Percentiles rank a stretch among this genome's conserved stretches.
Conservation (phyloP, 2,888 invertebrate genomes). For the Harpagoxenus sublaevis region DNA sequence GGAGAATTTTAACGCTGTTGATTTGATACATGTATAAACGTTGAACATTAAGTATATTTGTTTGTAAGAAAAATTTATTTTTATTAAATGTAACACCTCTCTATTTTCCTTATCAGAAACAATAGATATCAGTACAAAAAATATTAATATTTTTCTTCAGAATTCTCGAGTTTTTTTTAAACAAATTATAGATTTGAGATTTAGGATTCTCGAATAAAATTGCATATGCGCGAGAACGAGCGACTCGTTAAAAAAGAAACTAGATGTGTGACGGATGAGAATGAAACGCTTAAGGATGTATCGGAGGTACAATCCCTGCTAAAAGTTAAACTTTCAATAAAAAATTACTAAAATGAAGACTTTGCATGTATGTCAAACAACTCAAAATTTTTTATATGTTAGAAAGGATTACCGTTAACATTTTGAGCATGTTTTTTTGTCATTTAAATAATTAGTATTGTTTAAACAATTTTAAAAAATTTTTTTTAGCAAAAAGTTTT, state of each 20-base stretch:
- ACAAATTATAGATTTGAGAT: background rate
- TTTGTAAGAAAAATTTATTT: background rate
- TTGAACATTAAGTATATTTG: background rate
- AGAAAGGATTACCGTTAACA: too few relatives aligned
- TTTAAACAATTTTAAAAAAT: too few relatives aligned
- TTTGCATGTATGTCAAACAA: too few relatives aligned
- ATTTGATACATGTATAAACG: background rate
- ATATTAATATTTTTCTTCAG: background rate
- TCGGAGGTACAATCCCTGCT: too few relatives aligned
- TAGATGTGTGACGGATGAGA: conserved; percentile 27
- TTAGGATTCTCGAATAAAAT: background rate
- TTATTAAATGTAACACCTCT: background rate
- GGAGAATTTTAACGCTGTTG: too few relatives aligned
- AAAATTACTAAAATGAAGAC: too few relatives aligned
- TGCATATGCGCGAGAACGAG: background rate
- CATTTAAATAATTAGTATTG: too few relatives aligned
- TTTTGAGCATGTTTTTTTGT: too few relatives aligned
- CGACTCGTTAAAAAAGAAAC: background rate
- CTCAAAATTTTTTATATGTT: too few relatives aligned
- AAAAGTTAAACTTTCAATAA: too few relatives aligned
- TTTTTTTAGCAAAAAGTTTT: too few relatives aligned
- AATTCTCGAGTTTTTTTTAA: background rate
- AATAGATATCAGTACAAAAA: background rate
- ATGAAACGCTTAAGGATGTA: conserved; percentile 13
- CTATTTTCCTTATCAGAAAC: background rate